Evolutionary conservation across 2,113 vertebrate species (phyloP).

Genomic region (Choloepus hoffmanni): DNA sequence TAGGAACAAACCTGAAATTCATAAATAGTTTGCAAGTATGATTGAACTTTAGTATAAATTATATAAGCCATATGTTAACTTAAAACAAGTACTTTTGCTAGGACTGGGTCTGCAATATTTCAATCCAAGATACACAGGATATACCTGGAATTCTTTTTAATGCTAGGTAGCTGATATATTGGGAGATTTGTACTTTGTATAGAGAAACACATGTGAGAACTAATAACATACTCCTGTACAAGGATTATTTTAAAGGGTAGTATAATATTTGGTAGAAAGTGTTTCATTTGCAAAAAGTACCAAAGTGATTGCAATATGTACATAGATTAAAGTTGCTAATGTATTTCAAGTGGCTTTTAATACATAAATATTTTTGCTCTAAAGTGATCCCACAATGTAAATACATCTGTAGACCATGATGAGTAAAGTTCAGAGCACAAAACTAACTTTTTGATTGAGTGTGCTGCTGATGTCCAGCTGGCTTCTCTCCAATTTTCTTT

Average conservation of each 20-base stretch:
- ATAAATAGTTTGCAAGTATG: not conserved
- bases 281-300: not conserved
- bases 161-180: not conserved
- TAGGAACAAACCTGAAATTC: not conserved
- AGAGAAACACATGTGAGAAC: not conserved
- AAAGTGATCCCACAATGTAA: not conserved
- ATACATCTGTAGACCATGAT: accelerated
- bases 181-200: not conserved
- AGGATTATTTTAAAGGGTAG: not conserved
- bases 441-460: not conserved
- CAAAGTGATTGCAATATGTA: not conserved
- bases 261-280: not conserved
- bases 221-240: not conserved
- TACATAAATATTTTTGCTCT: not conserved
- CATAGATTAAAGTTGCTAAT: not conserved
- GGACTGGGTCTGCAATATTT: not conserved
- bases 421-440: not conserved
- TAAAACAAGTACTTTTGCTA: not conserved
- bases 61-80: not conserved
- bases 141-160: not conserved
- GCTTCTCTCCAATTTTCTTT: not conserved
- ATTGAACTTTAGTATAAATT: not conserved
- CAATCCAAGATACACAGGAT: not conserved
- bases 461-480: not conserved
- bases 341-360: not conserved